A percentile compares a stretch with the other conserved stretches of the same genome.
Evolutionary conservation across 1,140 invertebrate species (phyloP).

Genomic region (Achroia grisella): DNA sequence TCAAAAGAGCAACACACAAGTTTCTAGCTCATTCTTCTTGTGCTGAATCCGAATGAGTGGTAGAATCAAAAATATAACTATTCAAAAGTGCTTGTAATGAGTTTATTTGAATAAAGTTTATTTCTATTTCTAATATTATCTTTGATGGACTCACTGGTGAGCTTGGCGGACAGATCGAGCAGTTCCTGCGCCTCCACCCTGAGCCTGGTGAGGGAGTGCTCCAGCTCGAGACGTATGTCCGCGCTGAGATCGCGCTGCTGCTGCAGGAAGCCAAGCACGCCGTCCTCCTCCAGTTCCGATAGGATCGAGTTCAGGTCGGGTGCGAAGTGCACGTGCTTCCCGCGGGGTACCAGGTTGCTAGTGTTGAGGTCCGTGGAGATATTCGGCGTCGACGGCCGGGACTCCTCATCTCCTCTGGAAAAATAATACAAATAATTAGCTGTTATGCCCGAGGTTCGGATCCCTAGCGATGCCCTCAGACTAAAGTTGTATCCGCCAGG

Average conservation of each 20-base stretch:
- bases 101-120: no score
- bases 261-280: slow-evolving; percentile 42
- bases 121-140: no score
- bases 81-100: no score
- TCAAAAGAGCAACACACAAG: no score
- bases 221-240: slow-evolving; percentile 76
- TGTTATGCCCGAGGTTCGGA: no score
- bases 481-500: no score
- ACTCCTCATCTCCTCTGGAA: slow-evolving; percentile 29
- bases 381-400: slow-evolving; percentile 26
- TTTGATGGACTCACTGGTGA: slow-evolving; percentile 34
- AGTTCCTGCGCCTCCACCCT: slow-evolving; percentile 80
- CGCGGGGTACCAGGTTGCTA: slow-evolving; percentile 36
- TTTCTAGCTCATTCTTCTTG: no score
- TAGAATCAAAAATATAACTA: no score
- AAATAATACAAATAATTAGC: no score
- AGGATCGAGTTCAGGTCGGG: slow-evolving; percentile 79
- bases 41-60: no score
- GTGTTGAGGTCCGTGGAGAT: slow-evolving; percentile 21
- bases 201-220: slow-evolving; percentile 78
- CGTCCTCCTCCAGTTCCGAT: slow-evolving; percentile 75
- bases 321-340: slow-evolving; percentile 79
- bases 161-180: slow-evolving; percentile 74
- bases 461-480: no score
- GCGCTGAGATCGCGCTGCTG: slow-evolving; percentile 74